Evolutionary conservation across 2,888 invertebrate genomes (phyloP).

Genomic region (Noctua pronuba): DNA sequence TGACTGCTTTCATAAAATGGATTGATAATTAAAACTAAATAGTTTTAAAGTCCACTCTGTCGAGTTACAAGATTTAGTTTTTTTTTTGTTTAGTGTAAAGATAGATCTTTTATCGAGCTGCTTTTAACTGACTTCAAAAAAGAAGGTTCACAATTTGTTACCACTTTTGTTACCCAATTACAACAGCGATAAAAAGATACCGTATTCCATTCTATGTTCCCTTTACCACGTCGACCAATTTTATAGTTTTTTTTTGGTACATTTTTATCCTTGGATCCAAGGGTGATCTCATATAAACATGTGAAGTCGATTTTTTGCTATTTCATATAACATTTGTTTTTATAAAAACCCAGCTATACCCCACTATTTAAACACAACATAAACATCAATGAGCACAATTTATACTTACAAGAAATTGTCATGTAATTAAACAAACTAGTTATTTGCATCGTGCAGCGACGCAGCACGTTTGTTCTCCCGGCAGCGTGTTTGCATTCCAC

Average conservation of each 20-base stretch:
- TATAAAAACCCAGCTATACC: not conserved
- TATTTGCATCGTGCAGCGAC: slow-evolving; percentile 38
- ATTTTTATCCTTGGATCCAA: not conserved
- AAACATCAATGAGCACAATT: not conserved
- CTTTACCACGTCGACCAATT: not conserved
- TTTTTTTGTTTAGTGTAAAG: not conserved
- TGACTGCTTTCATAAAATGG: not conserved
- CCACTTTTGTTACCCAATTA: not conserved
- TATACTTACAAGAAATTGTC: slow-evolving; percentile 7
- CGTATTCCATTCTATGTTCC: not conserved
- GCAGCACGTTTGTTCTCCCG: slow-evolving; percentile 19
- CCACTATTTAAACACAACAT: not conserved
- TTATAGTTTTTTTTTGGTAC: not conserved
- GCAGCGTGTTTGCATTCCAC: slow-evolving; percentile 36
- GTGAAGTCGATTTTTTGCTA: too few relatives aligned
- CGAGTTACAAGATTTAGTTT: not conserved
- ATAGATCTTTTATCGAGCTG: not conserved
- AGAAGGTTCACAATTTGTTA: not conserved
- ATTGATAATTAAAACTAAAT: not conserved
- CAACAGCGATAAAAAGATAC: not conserved
- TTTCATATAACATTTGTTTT: not conserved
- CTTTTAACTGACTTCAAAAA: not conserved
- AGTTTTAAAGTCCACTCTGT: not conserved
- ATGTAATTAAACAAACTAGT: slow-evolving; percentile 38
- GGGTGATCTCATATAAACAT: too few relatives aligned